A percentile compares a stretch with the other conserved stretches of the same genome.
Conservation (phyloP, 2,888 invertebrate genomes). For the Ctenicera cuprea region DNA sequence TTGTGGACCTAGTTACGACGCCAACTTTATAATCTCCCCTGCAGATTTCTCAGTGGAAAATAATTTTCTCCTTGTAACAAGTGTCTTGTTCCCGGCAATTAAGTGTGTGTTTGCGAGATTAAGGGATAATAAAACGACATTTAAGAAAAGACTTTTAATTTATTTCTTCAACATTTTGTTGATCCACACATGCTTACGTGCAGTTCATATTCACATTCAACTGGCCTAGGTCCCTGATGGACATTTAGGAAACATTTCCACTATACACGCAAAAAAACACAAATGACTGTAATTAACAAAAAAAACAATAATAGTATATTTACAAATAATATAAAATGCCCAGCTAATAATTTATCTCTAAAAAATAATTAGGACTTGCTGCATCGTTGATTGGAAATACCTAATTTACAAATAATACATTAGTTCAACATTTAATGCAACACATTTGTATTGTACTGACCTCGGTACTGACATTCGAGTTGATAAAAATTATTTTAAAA, state of each 20-base stretch:
- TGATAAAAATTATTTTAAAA: constrained; percentile 51
- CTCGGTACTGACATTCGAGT: constrained; percentile 41
- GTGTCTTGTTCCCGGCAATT: neutral
- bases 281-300: constrained; percentile 64
- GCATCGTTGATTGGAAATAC: constrained; percentile 33
- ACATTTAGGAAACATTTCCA: constrained; percentile 59
- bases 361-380: constrained; percentile 54
- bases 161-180: constrained; percentile 44
- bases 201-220: constrained; percentile 59
- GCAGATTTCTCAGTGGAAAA: neutral
- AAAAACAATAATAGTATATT: constrained; percentile 63
- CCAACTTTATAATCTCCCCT: constrained; percentile 22
- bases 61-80: neutral
- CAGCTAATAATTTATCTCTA: constrained; percentile 62
- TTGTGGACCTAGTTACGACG: constrained; percentile 21
- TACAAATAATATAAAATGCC: constrained; percentile 67
- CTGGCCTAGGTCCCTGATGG: constrained; percentile 70
- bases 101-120: neutral
- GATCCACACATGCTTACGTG: constrained; percentile 52
- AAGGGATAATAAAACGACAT: neutral
- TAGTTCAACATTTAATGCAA: constrained; percentile 39
- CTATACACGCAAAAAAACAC: constrained; percentile 58
- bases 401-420: constrained; percentile 36
- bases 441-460: constrained; percentile 46
- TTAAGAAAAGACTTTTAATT: constrained; percentile 29